Conservation (phyloP, 2,888 invertebrate species). For the Plusia festucae region DNA sequence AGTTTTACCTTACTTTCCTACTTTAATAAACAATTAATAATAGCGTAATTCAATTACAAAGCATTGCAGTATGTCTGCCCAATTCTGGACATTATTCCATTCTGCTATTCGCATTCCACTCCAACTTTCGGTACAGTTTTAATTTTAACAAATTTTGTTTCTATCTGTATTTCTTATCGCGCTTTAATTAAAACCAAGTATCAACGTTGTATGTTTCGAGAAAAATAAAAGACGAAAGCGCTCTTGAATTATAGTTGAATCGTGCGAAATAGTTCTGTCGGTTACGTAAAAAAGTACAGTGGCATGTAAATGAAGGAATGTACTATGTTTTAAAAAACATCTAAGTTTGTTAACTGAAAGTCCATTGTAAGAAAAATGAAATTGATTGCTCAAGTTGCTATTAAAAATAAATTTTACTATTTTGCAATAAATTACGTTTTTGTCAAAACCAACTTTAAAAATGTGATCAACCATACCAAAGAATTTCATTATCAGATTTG, state of each 20-base stretch:
- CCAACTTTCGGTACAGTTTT: slow-evolving; percentile 13
- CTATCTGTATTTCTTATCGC: slow-evolving; percentile 9
- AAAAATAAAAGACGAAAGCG: slow-evolving; percentile 65
- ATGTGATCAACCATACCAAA: no score
- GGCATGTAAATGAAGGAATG: slow-evolving; percentile 73
- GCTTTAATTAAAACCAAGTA: slow-evolving; percentile 23
- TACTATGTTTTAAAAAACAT: slow-evolving; percentile 59
- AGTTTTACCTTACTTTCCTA: no score
- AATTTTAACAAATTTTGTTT: background rate
- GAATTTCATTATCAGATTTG: no score
- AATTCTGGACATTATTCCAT: background rate
- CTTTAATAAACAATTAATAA: no score
- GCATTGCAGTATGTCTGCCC: background rate
- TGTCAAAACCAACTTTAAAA: no score
- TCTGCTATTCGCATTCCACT: background rate
- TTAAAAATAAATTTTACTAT: no score
- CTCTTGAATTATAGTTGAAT: slow-evolving; percentile 64
- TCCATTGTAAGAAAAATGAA: no score
- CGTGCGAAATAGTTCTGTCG: slow-evolving; percentile 64
- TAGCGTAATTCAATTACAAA: no score
- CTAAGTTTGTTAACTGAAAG: background rate
- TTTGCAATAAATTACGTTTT: no score
- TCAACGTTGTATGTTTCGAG: slow-evolving; percentile 45
- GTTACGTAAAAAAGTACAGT: slow-evolving; percentile 49
- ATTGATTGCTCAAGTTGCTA: no score